A percentile compares a stretch with the other conserved stretches of the same genome.
Conservation (phyloP, 2,797 vertebrate genomes). For the Pseudomugil gertrudae region DNA sequence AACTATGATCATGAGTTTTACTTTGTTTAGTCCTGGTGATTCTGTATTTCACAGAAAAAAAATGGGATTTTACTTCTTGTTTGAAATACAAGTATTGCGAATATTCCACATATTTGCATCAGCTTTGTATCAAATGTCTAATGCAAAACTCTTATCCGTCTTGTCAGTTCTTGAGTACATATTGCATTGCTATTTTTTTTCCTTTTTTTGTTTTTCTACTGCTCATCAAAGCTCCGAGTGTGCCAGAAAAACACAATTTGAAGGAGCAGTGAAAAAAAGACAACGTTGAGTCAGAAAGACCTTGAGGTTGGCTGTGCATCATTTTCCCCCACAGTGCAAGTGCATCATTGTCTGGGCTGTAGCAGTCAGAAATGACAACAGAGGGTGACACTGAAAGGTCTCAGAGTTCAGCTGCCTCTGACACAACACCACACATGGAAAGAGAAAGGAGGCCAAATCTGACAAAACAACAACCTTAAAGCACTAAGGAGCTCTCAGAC, state of each 20-base stretch:
- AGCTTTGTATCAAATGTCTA: conserved; percentile 36
- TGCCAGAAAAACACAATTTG: conserved; percentile 44
- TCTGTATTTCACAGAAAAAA: conserved; percentile 22
- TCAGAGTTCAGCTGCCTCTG: conserved; percentile 71
- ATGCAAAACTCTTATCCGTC: conserved; percentile 13
- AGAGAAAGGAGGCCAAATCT: conserved; percentile 16
- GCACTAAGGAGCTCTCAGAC: conserved; percentile 31
- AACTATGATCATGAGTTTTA: conserved; percentile 35
- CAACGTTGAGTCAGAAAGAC: conserved; percentile 58
- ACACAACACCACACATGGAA: conserved; percentile 56
- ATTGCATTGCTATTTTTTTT: conserved; percentile 7
- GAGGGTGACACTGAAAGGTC: conserved; percentile 75
- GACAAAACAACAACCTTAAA: conserved; percentile 59
- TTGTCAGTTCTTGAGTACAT: conserved; percentile 23
- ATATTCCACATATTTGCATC: conserved; percentile 34
- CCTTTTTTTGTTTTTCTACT: conserved; percentile 1
- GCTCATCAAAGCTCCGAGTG: conserved; percentile 22
- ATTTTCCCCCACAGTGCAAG: conserved; percentile 51
- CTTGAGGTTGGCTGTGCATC: conserved; percentile 68
- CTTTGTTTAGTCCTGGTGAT: conserved; percentile 21
- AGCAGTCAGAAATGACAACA: conserved; percentile 78
- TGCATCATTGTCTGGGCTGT: conserved; percentile 72
- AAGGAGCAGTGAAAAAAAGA: conserved; percentile 53
- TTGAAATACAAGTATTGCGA: conserved; percentile 30
- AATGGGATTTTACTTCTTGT: conserved; percentile 10